These are phyloP conservation scores for rat (Rattus norvegicus) DNA, from an alignment of 2,113 vertebrate species.

Conservation along the genomic window GRCr8 NC_086029.1:92414001-92414500, in stretches of 20 bases:
- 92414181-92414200: not conserved
- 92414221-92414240: not conserved
- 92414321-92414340: not conserved
- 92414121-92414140: not conserved
- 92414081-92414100: not conserved
- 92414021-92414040: not conserved
- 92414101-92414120: not conserved
- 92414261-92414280: not conserved
- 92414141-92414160: not conserved
- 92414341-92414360: not conserved
- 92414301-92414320: not conserved
- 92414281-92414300: not conserved
- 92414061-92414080: conserved; percentile 40
- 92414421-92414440: not conserved
- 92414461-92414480: not conserved
- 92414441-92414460: not conserved
- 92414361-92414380: not conserved
- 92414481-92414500: not conserved
- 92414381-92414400: not conserved
- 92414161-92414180: not conserved
- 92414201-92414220: not conserved
- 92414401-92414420: not conserved
- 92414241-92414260: not conserved
- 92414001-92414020: not conserved
- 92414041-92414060: conserved; percentile 30